Conservation (phyloP, 2,113 vertebrate genomes). For the Lophochroa leadbeateri region DNA sequence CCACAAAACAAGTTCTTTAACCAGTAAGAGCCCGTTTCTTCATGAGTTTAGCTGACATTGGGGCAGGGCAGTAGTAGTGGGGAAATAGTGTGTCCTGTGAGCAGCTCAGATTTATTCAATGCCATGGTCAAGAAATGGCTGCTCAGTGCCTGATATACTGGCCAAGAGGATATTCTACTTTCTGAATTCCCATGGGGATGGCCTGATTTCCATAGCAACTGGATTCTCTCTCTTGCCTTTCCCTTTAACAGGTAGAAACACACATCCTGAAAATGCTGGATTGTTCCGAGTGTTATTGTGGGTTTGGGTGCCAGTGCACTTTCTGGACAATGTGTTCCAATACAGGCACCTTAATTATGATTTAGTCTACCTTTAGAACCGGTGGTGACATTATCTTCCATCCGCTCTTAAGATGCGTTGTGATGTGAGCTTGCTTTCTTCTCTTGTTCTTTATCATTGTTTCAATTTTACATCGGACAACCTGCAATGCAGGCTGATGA, state of each 20-base stretch:
- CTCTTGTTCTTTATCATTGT: background rate
- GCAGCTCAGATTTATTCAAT: background rate
- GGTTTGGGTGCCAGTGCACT: background rate
- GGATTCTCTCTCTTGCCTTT: slow-evolving; percentile 51
- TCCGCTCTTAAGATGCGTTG: background rate
- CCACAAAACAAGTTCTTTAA: background rate
- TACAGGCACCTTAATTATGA: background rate
- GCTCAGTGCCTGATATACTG: slow-evolving; percentile 54
- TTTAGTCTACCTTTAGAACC: background rate
- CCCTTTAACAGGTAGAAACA: slow-evolving; percentile 58
- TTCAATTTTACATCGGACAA: background rate
- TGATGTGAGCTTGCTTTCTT: background rate
- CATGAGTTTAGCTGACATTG: background rate
- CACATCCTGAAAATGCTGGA: slow-evolving; percentile 17
- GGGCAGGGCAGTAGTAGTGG: background rate
- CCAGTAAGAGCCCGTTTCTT: background rate
- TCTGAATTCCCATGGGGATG: slow-evolving; percentile 72
- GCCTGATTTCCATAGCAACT: slow-evolving; percentile 75
- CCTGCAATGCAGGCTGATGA: background rate
- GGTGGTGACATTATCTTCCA: background rate
- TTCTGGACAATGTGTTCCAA: background rate
- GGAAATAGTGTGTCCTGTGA: background rate
- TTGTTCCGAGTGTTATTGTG: background rate
- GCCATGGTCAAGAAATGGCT: slow-evolving; percentile 24
- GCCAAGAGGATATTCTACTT: slow-evolving; percentile 55